Evolutionary conservation across 2,797 vertebrate genomes (phyloP).

Genomic region (Acanthornis magna): DNA sequence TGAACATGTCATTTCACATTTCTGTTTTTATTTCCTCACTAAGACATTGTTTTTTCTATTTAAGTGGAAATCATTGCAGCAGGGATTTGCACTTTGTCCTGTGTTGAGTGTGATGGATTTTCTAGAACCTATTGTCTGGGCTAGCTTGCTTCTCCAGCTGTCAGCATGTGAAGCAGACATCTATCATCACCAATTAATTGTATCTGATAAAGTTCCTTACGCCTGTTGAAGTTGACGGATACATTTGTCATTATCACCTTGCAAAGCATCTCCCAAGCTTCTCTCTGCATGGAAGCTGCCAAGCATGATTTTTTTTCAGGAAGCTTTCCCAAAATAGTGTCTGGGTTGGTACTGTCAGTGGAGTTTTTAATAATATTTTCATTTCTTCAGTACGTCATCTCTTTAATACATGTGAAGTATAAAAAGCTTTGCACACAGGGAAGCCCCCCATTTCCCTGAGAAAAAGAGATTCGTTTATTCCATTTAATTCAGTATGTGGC

Average conservation of each 20-base stretch:
- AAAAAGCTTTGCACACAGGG: not conserved
- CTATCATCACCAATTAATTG: constrained; percentile 53
- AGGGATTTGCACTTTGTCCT: not conserved
- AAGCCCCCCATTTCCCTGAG: not conserved
- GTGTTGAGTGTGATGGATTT: not conserved
- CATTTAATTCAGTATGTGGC: not conserved
- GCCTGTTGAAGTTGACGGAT: not conserved
- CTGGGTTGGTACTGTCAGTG: not conserved
- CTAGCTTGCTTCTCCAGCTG: constrained; percentile 26
- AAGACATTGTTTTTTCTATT: not conserved
- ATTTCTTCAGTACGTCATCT: not conserved
- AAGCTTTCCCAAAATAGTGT: not conserved
- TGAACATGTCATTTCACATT: not conserved
- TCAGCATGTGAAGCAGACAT: constrained; percentile 9
- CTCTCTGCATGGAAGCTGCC: not conserved
- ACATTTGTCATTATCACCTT: constrained; percentile 34
- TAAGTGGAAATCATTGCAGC: constrained; percentile 15
- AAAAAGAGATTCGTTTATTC: not conserved
- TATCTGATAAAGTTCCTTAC: constrained; percentile 28
- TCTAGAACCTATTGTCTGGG: not conserved
- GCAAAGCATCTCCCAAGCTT: not conserved
- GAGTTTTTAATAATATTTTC: not conserved
- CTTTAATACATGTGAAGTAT: not conserved
- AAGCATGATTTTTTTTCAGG: not conserved
- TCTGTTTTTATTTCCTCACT: constrained; percentile 10